A percentile compares a stretch with the other conserved stretches of the same genome.
Conservation (phyloP, 2,113 vertebrate species). For the Cephalopholis sonnerati region DNA sequence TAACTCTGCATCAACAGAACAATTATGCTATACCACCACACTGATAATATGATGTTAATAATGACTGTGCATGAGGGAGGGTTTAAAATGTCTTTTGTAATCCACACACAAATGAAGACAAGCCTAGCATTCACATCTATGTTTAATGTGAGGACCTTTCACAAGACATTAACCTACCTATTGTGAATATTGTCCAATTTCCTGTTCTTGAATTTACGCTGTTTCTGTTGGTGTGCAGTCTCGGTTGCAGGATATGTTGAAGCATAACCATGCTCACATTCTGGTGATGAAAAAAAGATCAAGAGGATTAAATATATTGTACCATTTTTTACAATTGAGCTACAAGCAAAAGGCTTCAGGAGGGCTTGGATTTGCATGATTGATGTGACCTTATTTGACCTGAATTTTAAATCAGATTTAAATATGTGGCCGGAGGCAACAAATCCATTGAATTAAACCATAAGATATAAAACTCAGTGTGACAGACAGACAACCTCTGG, state of each 20-base stretch:
- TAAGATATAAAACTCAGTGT: neutral
- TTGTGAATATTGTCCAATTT: constrained; percentile 86
- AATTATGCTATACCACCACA: neutral
- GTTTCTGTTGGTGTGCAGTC: constrained; percentile 87
- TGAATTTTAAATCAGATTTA: neutral
- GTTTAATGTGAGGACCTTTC: neutral
- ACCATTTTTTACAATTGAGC: constrained; percentile 3
- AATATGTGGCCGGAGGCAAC: neutral
- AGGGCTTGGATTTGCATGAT: neutral
- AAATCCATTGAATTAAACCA: neutral
- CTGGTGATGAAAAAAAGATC: constrained; percentile 76
- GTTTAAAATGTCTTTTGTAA: neutral
- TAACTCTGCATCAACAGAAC: neutral
- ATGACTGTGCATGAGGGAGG: neutral
- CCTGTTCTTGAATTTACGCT: constrained; percentile 89
- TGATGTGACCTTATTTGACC: constrained; percentile 13
- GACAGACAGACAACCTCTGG: neutral
- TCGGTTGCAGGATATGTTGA: constrained; percentile 89
- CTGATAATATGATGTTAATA: neutral
- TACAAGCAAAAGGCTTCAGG: neutral
- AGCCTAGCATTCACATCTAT: neutral
- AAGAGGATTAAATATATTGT: constrained; percentile 27
- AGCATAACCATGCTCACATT: constrained; percentile 95
- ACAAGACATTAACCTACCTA: constrained; percentile 49
- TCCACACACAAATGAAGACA: neutral